A percentile compares a stretch with the other conserved stretches of the same genome.
Conservation (phyloP, 2,888 invertebrate species). For the Stenoptilia bipunctidactyla region DNA sequence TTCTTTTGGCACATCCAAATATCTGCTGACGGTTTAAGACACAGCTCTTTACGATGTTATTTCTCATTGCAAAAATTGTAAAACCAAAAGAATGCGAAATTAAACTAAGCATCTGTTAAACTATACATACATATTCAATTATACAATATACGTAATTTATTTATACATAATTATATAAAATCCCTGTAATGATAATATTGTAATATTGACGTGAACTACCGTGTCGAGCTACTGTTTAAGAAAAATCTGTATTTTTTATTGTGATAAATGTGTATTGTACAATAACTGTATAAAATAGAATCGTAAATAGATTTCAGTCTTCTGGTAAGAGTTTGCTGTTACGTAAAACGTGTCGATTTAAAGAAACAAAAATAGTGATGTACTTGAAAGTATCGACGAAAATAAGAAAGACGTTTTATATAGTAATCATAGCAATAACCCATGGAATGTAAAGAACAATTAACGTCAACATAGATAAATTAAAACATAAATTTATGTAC, state of each 20-base stretch:
- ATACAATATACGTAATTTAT: slow-evolving; percentile 16
- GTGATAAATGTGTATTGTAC: slow-evolving; percentile 47
- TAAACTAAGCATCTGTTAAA: not conserved
- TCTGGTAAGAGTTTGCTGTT: slow-evolving; percentile 47
- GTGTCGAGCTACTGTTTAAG: slow-evolving; percentile 24
- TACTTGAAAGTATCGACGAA: not conserved
- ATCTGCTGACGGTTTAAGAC: too few relatives aligned
- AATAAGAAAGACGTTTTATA: not conserved
- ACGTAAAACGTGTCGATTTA: not conserved
- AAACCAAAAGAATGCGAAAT: not conserved
- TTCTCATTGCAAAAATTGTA: not conserved
- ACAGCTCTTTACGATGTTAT: too few relatives aligned
- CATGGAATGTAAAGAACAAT: slow-evolving; percentile 1
- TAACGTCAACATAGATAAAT: too few relatives aligned
- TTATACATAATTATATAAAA: slow-evolving; percentile 44
- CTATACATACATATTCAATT: slow-evolving; percentile 6
- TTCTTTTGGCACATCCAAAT: slow-evolving; percentile 51
- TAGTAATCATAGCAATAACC: not conserved
- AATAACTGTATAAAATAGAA: slow-evolving; percentile 64
- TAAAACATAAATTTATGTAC: not conserved
- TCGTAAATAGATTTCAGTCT: slow-evolving; percentile 69
- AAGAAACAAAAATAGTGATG: not conserved
- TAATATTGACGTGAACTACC: slow-evolving; percentile 55
- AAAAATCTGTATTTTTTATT: slow-evolving; percentile 21
- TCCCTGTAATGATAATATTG: slow-evolving; percentile 71